These are phyloP conservation scores for Leptinotarsa defecta DNA, from an alignment of 1,140 invertebrate genomes.

Conservation along the genomic window DNA sequence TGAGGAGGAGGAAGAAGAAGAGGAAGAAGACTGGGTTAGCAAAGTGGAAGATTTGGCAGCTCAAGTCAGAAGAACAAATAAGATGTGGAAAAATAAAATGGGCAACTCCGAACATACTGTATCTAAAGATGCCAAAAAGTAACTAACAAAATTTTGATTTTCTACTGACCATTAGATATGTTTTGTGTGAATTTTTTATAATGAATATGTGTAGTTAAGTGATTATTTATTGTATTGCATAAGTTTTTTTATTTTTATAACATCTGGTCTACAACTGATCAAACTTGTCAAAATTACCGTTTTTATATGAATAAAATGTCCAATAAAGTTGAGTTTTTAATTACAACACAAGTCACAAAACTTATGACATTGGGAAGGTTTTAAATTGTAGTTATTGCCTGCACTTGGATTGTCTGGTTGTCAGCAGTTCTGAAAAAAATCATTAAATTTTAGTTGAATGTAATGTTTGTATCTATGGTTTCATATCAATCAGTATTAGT, in stretches of 20 bases:
- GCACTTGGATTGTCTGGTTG: conserved; percentile 40
- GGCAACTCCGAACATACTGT: conserved; percentile 26
- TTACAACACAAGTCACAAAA: background rate
- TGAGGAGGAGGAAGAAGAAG: conserved; percentile 32
- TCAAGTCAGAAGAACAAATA: conserved; percentile 38
- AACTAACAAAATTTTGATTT: background rate
- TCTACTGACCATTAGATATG: background rate
- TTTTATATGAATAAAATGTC: conserved; percentile 6
- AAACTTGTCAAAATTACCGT: background rate
- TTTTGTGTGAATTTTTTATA: background rate
- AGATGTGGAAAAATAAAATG: conserved; percentile 37
- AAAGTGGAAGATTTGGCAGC: conserved; percentile 40
- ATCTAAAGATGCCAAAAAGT: conserved; percentile 29
- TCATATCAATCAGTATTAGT: no score
- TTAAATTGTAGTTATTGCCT: conserved; percentile 33
- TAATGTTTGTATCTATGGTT: no score
- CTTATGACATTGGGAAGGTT: background rate
- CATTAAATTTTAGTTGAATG: no score
- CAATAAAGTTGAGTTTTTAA: background rate
- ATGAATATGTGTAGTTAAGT: background rate
- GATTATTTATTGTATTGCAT: background rate
- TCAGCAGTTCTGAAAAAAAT: conserved; percentile 38
- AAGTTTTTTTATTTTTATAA: conserved; percentile 15
- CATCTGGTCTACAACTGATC: background rate
- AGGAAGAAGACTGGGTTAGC: conserved; percentile 39